Evolutionary conservation across 1,140 invertebrate species (phyloP), one percentile per base, ranked within the genome.

Genomic region (Caenorhabditis brenneri): DNA sequence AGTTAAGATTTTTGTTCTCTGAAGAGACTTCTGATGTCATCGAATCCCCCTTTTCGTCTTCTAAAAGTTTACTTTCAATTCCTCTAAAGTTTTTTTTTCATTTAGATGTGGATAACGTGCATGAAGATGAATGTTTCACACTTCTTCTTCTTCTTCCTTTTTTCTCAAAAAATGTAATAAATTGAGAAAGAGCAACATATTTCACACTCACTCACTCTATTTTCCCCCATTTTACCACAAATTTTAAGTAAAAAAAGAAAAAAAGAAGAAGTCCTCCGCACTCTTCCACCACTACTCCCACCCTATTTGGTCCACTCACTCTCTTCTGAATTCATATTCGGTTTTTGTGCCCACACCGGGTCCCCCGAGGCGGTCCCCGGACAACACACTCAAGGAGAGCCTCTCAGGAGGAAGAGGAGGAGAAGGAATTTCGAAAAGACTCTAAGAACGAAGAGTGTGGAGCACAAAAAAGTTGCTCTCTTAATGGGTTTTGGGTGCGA

Each of bases 71-170:
- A 36, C 36, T 24, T 74, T 36, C 15, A 24, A 3, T 22, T 31
- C 19, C 29, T 19, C n/a, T n/a, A n/a, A n/a, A n/a, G n/a, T n/a
- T n/a, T n/a, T n/a, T 51, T 51, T 51, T 51, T 29, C 53, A 27
- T n/a, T 65, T 74, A n/a, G 33, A n/a, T n/a, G n/a, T n/a, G n/a
- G n/a, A 74, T 74, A 74, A 74, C 65, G 65, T 74, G 65, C 65
- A 42, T 42, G 36, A 74, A 74, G 65, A 42, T 74, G 65, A 74
- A 74, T 65, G 33, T 36, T 65, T 58, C 29, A 15, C 36, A 10
- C n/a, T 42, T 19, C 65, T 6, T 24, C 22, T 74, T 24, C 16
- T 31, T 5, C 24, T 42, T 31, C n/a, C 31, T 36, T 12, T n/a
- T 19, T 74, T 74, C 24, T 10, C 7, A 9, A 42, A 24, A 19